A percentile compares a stretch with the other conserved stretches of the same genome.
Evolutionary conservation across 2,113 vertebrate species (phyloP).

Genomic region (Dicentrarchus labrax): DNA sequence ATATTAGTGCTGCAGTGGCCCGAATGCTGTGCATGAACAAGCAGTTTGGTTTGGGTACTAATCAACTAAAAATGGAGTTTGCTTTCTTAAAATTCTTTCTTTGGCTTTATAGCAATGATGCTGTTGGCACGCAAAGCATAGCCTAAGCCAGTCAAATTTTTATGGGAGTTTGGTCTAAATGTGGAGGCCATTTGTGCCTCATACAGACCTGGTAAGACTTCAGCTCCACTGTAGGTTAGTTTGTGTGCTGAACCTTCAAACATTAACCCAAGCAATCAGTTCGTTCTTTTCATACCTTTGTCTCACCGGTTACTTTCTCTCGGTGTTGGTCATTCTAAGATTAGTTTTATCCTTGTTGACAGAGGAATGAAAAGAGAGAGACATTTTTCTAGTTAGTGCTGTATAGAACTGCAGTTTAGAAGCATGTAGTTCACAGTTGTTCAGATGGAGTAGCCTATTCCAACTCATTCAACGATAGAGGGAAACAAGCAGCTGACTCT

Average conservation of each 20-base stretch:
- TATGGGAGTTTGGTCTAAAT: not conserved
- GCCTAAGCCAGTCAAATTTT: not conserved
- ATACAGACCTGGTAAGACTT: conserved; percentile 19
- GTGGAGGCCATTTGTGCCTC: conserved; percentile 7
- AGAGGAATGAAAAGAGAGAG: conserved; percentile 6
- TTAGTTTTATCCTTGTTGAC: conserved; percentile 48
- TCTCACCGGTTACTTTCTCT: conserved; percentile 60
- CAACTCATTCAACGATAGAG: not conserved
- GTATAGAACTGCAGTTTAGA: not conserved
- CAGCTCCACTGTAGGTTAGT: conserved; percentile 55
- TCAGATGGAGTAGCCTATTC: not conserved
- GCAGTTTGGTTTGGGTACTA: not conserved
- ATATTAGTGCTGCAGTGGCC: conserved; percentile 4
- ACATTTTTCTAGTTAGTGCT: not conserved
- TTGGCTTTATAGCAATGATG: not conserved
- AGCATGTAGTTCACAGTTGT: not conserved
- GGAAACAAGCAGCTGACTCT: not conserved
- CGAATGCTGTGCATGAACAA: conserved; percentile 9
- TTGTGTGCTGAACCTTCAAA: conserved; percentile 82
- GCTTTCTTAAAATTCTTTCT: conserved; percentile 4
- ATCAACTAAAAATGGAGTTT: not conserved
- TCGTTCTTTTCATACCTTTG: conserved; percentile 67
- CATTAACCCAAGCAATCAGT: conserved; percentile 85
- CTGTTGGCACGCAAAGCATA: not conserved
- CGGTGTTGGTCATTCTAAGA: conserved; percentile 29